These are phyloP conservation scores for Betta splendens DNA, from an alignment of 2,797 vertebrate genomes.

Conservation along the genomic window DNA sequence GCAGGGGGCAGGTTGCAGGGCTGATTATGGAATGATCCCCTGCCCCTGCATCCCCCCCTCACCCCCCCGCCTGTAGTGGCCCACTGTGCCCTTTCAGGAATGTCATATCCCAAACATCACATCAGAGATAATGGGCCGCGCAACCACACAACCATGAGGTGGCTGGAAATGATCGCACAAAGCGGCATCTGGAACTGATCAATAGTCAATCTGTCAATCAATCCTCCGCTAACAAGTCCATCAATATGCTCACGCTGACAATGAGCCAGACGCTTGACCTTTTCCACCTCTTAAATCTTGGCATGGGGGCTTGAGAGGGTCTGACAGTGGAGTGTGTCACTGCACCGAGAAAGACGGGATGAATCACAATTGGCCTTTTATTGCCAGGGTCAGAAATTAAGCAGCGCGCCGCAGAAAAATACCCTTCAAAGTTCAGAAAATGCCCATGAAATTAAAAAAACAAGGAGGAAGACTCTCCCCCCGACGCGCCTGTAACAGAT, in stretches of 20 bases:
- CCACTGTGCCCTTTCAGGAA: conserved; percentile 65
- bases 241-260: conserved; percentile 76
- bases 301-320: conserved; percentile 49
- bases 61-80: conserved; percentile 45
- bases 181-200: conserved; percentile 50
- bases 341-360: conserved; percentile 44
- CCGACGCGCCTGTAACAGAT: conserved; percentile 40
- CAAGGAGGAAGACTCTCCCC: conserved; percentile 28
- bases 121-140: conserved; percentile 53
- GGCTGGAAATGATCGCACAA: conserved; percentile 29
- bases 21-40: conserved; percentile 55
- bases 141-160: neutral
- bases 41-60: conserved; percentile 32
- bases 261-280: conserved; percentile 77
- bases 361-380: conserved; percentile 71
- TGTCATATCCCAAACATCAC: conserved; percentile 57
- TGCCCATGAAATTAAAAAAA: conserved; percentile 56
- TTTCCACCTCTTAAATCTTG: conserved; percentile 73
- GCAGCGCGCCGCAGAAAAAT: conserved; percentile 15
- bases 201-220: conserved; percentile 68
- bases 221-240: conserved; percentile 67
- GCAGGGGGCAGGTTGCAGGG: conserved; percentile 43
- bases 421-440: conserved; percentile 61
- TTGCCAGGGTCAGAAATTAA: conserved; percentile 67
- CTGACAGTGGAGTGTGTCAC: conserved; percentile 35